Percentiles rank a stretch among this genome's conserved stretches.
Conservation (phyloP, 2,888 invertebrate species). For the Thera obeliscata region DNA sequence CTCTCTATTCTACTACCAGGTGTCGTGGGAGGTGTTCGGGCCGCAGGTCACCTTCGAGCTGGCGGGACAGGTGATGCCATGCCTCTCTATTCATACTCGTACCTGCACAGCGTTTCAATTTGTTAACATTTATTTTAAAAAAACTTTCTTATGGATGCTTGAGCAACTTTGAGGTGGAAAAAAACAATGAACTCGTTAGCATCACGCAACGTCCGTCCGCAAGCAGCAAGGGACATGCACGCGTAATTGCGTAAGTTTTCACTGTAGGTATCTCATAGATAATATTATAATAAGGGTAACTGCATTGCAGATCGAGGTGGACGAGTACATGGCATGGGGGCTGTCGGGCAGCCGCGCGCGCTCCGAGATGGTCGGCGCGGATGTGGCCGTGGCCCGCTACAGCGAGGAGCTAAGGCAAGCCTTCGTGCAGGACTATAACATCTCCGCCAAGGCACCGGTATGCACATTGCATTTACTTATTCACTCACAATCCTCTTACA, state of each 20-base stretch:
- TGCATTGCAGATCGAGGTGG: slow-evolving; percentile 75
- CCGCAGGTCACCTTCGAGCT: slow-evolving; percentile 93
- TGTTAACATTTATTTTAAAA: too few relatives aligned
- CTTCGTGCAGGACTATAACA: slow-evolving; percentile 92
- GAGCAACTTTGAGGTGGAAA: too few relatives aligned
- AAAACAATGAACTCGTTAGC: too few relatives aligned
- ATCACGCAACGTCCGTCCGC: too few relatives aligned
- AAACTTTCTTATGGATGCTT: too few relatives aligned
- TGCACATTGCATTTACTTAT: slow-evolving; percentile 44
- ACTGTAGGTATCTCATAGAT: too few relatives aligned
- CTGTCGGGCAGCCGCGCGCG: slow-evolving; percentile 89
- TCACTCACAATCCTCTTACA: background rate
- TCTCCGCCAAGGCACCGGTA: slow-evolving; percentile 92
- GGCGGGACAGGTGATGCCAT: slow-evolving; percentile 86
- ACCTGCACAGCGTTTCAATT: too few relatives aligned
- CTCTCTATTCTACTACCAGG: too few relatives aligned
- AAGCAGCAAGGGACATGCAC: too few relatives aligned
- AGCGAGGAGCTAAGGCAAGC: slow-evolving; percentile 87
- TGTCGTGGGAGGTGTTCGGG: slow-evolving; percentile 96
- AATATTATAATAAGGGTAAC: too few relatives aligned
- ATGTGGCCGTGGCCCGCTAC: slow-evolving; percentile 91
- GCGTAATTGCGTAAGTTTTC: too few relatives aligned
- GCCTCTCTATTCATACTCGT: too few relatives aligned
- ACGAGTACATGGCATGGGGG: slow-evolving; percentile 96
- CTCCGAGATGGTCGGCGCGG: slow-evolving; percentile 93